Base-by-base conservation (phyloP, 2,797 vertebrate species). In the Champsocephalus esox region DNA sequence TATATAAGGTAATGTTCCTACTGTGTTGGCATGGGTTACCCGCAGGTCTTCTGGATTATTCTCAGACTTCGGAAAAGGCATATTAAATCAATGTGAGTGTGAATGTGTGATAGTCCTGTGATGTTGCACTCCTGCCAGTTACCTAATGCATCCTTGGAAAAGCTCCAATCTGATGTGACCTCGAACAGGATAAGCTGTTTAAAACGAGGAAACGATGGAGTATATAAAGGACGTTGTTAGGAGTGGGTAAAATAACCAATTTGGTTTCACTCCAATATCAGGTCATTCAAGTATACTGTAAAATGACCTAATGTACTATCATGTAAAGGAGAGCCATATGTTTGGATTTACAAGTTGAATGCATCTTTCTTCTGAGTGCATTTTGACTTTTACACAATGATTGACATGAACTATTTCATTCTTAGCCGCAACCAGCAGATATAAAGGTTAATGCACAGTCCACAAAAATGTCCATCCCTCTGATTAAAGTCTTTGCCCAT, bases 181-280 rank as follows among this genome's bases (percentile, higher is more conserved):
- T 45, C 12, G 9, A 62, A 57, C 59, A 44, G 7, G 41, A 66
- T 57, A 32, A 50, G 19, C 63, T 64, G 41, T 49, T 73, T 58
- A 41, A 17, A 74, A 45, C 0, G 50, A 32, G 34, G 0, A 16
- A 57, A 72, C 3, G 11, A 12, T 13, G 12, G 24, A 64, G 60
- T n/a, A 14, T 45, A 24, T 45, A 19, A 45, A 16, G 14, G 56
- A 52, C 48, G 34, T 64, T 48, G 46, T 14, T 19, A 3, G 12
- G 9, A 65, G 45, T 10, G 4, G 14, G 11, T 66, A n/a, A 62
- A 11, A 10, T 43, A 11, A 44, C 59, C 51, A 10, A 41, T 28
- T 58, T 46, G 28, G n/a, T 65, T 65, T 57, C 34, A 34, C n/a
- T 64, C 45, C 45, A 57, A 19, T n/a, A 6, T 21, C 38, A 50